phyloP scores from a whole-genome alignment of 1,140 invertebrate species.

The Zaprionus inermis region DNA sequence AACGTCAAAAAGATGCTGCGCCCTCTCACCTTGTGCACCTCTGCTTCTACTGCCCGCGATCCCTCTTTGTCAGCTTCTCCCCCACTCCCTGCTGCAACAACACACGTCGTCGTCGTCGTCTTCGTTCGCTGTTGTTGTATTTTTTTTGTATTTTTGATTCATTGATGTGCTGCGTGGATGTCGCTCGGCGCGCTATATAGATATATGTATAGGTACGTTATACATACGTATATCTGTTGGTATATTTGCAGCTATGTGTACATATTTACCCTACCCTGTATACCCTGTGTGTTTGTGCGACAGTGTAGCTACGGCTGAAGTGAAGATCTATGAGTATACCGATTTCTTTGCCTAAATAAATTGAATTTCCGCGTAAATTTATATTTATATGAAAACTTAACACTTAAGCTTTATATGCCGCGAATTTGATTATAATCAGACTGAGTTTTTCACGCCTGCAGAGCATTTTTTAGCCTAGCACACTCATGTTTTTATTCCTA shows the following conservation, averaged over 20 bases:
- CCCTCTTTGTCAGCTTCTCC: slow-evolving; percentile 22
- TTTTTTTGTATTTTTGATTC: slow-evolving; percentile 71
- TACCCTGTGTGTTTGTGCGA: slow-evolving; percentile 4
- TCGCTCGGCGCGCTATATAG: slow-evolving; percentile 36
- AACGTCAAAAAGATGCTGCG: slow-evolving; percentile 69
- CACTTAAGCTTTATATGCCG: not conserved
- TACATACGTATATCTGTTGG: slow-evolving; percentile 18
- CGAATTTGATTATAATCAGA: not conserved
- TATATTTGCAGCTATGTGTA: slow-evolving; percentile 27
- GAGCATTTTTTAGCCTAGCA: not conserved
- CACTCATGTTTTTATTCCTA: slow-evolving; percentile 21
- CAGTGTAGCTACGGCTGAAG: no score
- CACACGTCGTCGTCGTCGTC: slow-evolving; percentile 1
- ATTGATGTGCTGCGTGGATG: slow-evolving; percentile 78
- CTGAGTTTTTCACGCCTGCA: not conserved
- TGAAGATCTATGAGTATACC: no score
- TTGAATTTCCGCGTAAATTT: no score
- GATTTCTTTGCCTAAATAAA: no score
- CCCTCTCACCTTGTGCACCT: slow-evolving; percentile 65
- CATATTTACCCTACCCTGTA: slow-evolving; percentile 25
- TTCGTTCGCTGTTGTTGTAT: slow-evolving; percentile 21
- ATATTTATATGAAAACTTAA: not conserved
- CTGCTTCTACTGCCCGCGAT: not conserved
- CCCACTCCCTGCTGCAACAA: slow-evolving; percentile 7
- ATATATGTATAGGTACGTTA: slow-evolving; percentile 15